Evolutionary conservation across 2,797 vertebrate species (phyloP).

Genomic region (Ptychobarbus kaznakovi): DNA sequence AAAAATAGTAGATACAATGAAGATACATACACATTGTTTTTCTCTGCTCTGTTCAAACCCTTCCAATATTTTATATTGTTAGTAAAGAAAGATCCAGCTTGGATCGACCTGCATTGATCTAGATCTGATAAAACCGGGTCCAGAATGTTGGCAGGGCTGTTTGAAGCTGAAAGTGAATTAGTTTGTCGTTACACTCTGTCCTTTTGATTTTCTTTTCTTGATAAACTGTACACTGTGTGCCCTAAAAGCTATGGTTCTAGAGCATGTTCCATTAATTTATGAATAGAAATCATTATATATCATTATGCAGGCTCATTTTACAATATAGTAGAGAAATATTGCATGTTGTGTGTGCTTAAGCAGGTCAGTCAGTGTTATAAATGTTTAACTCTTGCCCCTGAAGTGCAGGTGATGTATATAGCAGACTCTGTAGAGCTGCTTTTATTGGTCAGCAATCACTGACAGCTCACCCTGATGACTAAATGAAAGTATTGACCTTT

Average conservation of each 20-base stretch:
- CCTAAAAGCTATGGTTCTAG: conserved; percentile 51
- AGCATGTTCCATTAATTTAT: neutral
- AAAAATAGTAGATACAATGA: neutral
- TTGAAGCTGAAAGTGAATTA: conserved; percentile 66
- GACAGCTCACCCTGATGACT: conserved; percentile 45
- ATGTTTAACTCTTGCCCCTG: conserved; percentile 18
- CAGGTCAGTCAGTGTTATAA: conserved; percentile 14
- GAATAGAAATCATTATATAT: conserved; percentile 1
- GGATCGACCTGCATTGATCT: conserved; percentile 63
- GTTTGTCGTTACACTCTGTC: conserved; percentile 55
- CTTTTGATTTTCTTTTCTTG: conserved; percentile 55
- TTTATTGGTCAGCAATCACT: conserved; percentile 40
- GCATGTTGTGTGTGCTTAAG: conserved; percentile 37
- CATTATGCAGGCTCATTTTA: conserved; percentile 36
- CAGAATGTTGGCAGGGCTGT: conserved; percentile 61
- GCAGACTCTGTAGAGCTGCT: conserved; percentile 5
- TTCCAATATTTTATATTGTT: conserved; percentile 45
- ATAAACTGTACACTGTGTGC: conserved; percentile 18
- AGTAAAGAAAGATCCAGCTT: conserved; percentile 53
- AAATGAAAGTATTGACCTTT: conserved; percentile 57
- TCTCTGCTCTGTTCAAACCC: conserved; percentile 30
- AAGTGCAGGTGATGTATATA: conserved; percentile 36
- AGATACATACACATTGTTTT: neutral
- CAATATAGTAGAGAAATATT: conserved; percentile 45
- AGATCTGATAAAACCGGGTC: conserved; percentile 64